These are phyloP conservation scores for Passer montanus DNA, from an alignment of 2,113 vertebrate species.

Conservation along the genomic window DNA sequence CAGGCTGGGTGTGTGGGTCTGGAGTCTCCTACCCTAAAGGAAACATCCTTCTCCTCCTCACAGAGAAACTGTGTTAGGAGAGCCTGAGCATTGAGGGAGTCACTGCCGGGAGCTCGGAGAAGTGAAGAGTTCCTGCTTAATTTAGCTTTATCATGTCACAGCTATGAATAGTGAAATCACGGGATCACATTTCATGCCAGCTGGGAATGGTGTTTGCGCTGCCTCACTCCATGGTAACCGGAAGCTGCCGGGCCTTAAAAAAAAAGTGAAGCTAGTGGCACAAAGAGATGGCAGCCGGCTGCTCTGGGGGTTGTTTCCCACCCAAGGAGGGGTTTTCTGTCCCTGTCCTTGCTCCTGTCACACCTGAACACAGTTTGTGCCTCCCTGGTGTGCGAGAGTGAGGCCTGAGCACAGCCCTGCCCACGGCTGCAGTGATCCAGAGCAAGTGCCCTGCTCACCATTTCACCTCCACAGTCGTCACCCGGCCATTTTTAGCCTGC, in stretches of 20 bases:
- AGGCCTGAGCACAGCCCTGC: background rate
- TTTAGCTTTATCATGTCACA: slow-evolving; percentile 34
- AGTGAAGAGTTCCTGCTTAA: slow-evolving; percentile 38
- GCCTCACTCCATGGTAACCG: slow-evolving; percentile 46
- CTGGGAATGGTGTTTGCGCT: slow-evolving; percentile 40
- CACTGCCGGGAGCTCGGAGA: background rate
- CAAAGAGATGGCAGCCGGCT: background rate
- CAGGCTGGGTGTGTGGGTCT: background rate
- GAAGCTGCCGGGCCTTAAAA: background rate
- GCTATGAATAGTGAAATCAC: slow-evolving; percentile 52
- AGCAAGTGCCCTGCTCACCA: background rate
- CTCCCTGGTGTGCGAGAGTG: rapidly evolving
- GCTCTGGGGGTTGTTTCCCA: background rate
- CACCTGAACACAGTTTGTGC: rapidly evolving
- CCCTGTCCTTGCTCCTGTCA: rapidly evolving
- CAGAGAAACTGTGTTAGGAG: background rate
- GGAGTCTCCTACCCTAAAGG: background rate
- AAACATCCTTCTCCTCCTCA: background rate
- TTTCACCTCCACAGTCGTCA: background rate
- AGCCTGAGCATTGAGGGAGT: background rate
- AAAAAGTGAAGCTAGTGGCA: background rate
- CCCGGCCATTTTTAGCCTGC: slow-evolving; percentile 9
- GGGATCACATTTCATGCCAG: slow-evolving; percentile 42
- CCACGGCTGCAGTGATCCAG: background rate
- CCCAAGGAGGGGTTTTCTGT: background rate